Evolutionary conservation across 1,140 invertebrate species (phyloP), one percentile per base, ranked within the genome.

Genomic region (Caenorhabditis remanei): DNA sequence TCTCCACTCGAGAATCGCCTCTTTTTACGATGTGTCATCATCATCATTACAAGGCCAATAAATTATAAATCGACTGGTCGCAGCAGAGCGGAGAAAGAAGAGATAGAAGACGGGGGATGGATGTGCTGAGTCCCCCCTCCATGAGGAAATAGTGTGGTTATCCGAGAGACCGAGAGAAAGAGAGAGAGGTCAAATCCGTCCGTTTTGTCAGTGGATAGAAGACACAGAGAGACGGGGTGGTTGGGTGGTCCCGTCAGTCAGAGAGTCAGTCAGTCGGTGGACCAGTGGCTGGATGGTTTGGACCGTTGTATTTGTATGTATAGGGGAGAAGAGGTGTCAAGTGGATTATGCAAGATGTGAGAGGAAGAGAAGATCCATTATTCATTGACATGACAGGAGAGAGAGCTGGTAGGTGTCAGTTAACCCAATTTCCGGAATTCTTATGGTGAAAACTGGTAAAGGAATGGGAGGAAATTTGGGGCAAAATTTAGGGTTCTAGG

Each of bases 31-130:
- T 61, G 56, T 84, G 83, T 63, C 83, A 84, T 43, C 83, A 84
- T 48, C 55, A 61, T 84, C 83, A 84, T 84, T 84, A 61, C 83
- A 84, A 84, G 56, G 83, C 43, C 83, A 63, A 84, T 84, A 63
- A 84, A 84, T 63, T 84, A 84, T 84, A 65, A 65, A 48, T 61
- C 83, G 55, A 55, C 13, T 84, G 41, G 56, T 41, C 40, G 41
- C 7, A 8, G 7, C 50, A n/a, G 14, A n/a, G 14, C 14, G 19
- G 55, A 9, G 48, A 13, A 7, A 9, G 63, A 41, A 8, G 32
- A 9, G 9, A 9, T 19, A 3, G 43, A 5, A 14, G 65, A 71
- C 13, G 19, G 55, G 40, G 43, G 65, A 46, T n/a, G 65, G 65
- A 46, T 41, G 40, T 9, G 5, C 24, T 8, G 21, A 5, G 9